Evolutionary conservation across 2,113 vertebrate genomes (phyloP), one percentile per base, ranked within the genome.

Genomic region (Chauna torquata): DNA sequence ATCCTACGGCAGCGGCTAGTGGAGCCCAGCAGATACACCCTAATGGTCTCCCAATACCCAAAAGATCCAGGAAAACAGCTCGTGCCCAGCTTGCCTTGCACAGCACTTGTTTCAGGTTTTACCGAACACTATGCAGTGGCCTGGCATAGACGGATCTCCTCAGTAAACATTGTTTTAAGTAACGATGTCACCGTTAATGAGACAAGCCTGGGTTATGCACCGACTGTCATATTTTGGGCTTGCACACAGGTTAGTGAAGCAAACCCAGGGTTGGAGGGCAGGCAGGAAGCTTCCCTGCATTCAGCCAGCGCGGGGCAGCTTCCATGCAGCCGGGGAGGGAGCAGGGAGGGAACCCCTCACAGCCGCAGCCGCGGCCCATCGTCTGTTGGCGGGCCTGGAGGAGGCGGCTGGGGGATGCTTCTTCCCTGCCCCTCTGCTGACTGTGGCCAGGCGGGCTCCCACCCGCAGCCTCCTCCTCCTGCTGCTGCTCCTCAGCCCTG

Each of bases 291-390:
- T 16, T 44, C 40, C 44, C 47, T 76, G 11, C 32, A 8, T 2
- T 36, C 34, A 16, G 34, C 75, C 38, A 49, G 25, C 1, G 1
- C 27, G 50, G 20, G 1, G 1, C 77, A 47, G 5, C 5, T 5
- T 11, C 28, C 12, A 20, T 16, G 34, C 7, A 22, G 34, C 23
- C 11, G 8, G 16, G 12, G 9, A 20, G 25, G 19, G 17, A 20
- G 19, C 10, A n/a, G 24, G 50, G 66, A 27, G 15, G 34, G 25
- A 11, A 71, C 24, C 4, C 55, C 32, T 34, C 65, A 32, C 19
- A 68, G 15, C 30, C 20, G 6, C 16, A 25, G 20, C 30, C 14
- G 8, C 8, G 17, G 27, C 16, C 8, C 7, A 15, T 7, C 13
- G 11, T 11, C 50, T 55, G 36, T 6, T 42, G 27, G 38, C 24